Evolutionary conservation across 2,797 vertebrate genomes (phyloP).

Genomic region (Darevskia mixta): DNA sequence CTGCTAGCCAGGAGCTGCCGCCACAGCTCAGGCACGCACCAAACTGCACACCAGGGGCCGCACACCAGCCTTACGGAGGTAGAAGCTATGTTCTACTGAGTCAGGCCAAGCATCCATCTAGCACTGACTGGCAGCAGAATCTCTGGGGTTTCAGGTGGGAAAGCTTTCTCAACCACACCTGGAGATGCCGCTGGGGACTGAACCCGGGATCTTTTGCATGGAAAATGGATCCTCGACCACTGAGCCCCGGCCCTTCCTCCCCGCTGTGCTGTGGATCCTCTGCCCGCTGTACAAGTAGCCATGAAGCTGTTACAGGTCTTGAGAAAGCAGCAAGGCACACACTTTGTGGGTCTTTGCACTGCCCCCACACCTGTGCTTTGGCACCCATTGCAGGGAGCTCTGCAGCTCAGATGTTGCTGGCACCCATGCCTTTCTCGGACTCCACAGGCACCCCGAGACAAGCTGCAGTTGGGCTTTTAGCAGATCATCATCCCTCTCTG

Average conservation of each 20-base stretch:
- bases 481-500: no score
- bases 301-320: neutral
- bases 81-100: no score
- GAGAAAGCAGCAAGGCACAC: neutral
- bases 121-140: neutral
- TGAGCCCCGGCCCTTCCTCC: no score
- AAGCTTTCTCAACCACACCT: no score
- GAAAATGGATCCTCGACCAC: neutral
- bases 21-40: neutral
- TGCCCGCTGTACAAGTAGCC: neutral
- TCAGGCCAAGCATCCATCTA: no score
- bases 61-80: neutral
- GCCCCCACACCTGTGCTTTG: no score
- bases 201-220: no score
- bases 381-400: no score
- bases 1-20: neutral
- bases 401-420: no score
- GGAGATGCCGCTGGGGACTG: no score
- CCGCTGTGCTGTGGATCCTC: no score
- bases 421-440: neutral
- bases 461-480: neutral
- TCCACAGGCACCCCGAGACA: neutral
- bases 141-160: neutral
- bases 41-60: neutral
- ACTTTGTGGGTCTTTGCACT: no score